Base-by-base conservation (phyloP, 2,888 invertebrate genomes). In the Sympetrum striolatum region DNA sequence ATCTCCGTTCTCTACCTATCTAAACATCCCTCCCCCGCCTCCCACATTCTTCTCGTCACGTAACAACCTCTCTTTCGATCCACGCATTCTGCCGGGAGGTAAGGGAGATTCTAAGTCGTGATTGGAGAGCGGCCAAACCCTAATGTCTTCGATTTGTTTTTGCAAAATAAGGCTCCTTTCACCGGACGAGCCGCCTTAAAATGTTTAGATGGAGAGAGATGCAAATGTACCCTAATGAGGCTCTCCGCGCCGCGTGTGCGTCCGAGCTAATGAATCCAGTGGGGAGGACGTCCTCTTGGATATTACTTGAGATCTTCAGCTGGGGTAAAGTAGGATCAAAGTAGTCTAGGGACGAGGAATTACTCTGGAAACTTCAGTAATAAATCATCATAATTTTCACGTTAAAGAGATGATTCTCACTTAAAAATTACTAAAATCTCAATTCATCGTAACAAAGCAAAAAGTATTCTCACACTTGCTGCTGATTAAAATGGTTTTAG, bases 101-200 rank as follows among this genome's bases (percentile, higher is more conserved):
- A 44, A n/a, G 22, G 22, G 48, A 81, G 81, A 53, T 86, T 37
- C 86, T 60, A 81, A 60, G 86, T 86, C 86, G 86, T 86, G 86
- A 86, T 86, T 60, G 86, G 86, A 53, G 60, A 25, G 22, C 60
- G 22, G 58, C 86, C 86, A 60, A 86, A 60, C 86, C 44, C 86
- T 60, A 86, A 86, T 86, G 86, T 86, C 86, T 60, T 86, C 60
- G 86, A 60, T 58, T 86, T 86, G 35, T 81, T 81, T 60, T 25
- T 35, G 60, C 22, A 35, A 35, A 60, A 86, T 31, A 60, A 35
- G 37, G 35, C 37, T 37, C 86, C 86, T 86, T 60, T 86, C 86
- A 82, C 82, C 15, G n/a, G 22, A 22, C 64, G 31, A 73, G 73
- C n/a, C 73, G 73, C 73, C 73, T 86, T 35, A 48, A 81, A 81